Conservation (phyloP, 2,113 vertebrate species). For the Parus major region DNA sequence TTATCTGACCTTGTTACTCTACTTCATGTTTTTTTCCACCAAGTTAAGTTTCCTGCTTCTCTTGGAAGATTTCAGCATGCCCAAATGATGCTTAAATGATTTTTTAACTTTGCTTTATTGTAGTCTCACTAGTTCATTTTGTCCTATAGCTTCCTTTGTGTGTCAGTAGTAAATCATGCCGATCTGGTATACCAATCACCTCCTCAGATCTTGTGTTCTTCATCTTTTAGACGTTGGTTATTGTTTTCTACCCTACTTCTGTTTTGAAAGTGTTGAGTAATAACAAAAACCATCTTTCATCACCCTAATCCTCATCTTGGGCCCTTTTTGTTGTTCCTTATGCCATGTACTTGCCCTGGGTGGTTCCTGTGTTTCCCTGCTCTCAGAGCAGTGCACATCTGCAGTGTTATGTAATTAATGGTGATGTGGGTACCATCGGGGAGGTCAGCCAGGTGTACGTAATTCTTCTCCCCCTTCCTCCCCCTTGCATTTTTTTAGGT, state of each 20-base stretch:
- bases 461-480: background rate
- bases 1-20: slow-evolving; percentile 9
- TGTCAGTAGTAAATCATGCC: background rate
- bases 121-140: background rate
- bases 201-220: background rate
- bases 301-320: background rate
- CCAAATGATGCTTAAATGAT: background rate
- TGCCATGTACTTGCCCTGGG: background rate
- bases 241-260: background rate
- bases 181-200: background rate
- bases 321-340: background rate
- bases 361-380: background rate
- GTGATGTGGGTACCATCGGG: background rate
- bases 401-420: slow-evolving; percentile 25
- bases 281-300: background rate
- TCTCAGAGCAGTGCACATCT: background rate
- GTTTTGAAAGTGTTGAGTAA: background rate
- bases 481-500: slow-evolving; percentile 72
- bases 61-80: background rate
- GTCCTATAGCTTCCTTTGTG: background rate
- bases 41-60: background rate
- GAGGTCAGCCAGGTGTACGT: background rate
- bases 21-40: background rate
- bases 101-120: background rate
- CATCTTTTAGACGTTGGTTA: background rate